Percentiles rank a stretch among this genome's conserved stretches.
Conservation (phyloP, 1,140 invertebrate genomes). For the Ephestia elutella region DNA sequence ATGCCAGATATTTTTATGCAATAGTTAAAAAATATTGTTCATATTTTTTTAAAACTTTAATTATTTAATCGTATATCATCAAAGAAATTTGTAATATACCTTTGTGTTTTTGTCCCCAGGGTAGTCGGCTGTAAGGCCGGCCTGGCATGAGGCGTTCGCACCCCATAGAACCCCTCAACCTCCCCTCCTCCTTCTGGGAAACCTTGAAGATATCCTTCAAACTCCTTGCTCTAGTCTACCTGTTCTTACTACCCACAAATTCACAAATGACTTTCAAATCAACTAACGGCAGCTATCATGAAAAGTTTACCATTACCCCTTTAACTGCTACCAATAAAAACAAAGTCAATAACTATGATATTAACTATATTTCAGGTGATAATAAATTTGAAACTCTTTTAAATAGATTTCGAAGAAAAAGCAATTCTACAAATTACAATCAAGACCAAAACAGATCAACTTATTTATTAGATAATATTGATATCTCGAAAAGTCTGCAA, state of each 20-base stretch:
- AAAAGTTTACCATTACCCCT: too few relatives aligned
- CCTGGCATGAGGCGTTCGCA: conserved; percentile 59
- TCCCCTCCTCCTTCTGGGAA: conserved; percentile 46
- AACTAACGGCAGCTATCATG: not conserved
- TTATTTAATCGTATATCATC: too few relatives aligned
- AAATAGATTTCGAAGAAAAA: conserved; percentile 54
- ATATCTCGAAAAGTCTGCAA: not conserved
- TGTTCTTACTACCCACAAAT: conserved; percentile 35
- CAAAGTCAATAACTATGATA: not conserved
- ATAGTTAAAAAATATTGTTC: too few relatives aligned
- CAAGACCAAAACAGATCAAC: not conserved
- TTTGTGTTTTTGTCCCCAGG: conserved; percentile 44
- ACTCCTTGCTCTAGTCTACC: conserved; percentile 32
- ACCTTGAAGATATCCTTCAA: conserved; percentile 33
- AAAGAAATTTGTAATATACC: too few relatives aligned
- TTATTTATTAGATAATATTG: not conserved
- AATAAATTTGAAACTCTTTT: conserved; percentile 42
- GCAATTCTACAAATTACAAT: not conserved
- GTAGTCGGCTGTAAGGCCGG: conserved; percentile 53
- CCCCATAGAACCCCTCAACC: conserved; percentile 30
- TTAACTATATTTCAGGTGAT: conserved; percentile 16
- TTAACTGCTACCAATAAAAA: not conserved
- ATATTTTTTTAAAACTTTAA: too few relatives aligned
- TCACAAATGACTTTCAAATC: conserved; percentile 39
- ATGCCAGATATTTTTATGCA: too few relatives aligned